These are phyloP conservation scores for Agrotis puta DNA, from an alignment of 2,888 invertebrate species.

Conservation along the genomic window DNA sequence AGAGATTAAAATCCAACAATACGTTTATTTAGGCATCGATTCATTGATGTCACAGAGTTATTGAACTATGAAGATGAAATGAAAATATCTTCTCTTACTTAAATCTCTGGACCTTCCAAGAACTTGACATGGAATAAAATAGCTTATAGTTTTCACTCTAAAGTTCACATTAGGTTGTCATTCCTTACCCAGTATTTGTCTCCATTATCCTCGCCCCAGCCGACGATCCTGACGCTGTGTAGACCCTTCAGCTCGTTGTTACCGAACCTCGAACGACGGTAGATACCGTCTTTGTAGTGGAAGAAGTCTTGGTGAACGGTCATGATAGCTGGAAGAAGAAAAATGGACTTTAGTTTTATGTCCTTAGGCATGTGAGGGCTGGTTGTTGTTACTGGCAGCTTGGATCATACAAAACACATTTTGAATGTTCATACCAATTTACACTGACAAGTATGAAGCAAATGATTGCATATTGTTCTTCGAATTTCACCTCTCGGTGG, in stretches of 20 bases:
- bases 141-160: background rate
- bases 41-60: too few species aligned
- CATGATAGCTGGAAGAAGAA: constrained; percentile 93
- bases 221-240: constrained; percentile 97
- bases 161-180: background rate
- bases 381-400: background rate
- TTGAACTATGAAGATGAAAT: too few species aligned
- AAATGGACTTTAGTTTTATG: background rate
- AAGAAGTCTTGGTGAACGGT: constrained; percentile 98
- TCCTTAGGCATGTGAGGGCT: background rate
- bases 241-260: constrained; percentile 92
- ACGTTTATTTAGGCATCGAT: too few species aligned
- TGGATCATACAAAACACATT: too few species aligned
- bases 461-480: too few species aligned
- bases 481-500: too few species aligned
- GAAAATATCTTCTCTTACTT: background rate
- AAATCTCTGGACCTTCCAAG: background rate
- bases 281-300: constrained; percentile 96
- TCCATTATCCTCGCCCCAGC: constrained; percentile 95
- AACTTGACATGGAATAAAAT: background rate
- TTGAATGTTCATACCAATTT: too few species aligned
- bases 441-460: too few species aligned
- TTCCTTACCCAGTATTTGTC: constrained; percentile 96
- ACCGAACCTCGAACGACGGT: constrained; percentile 92
- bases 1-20: too few species aligned